Conservation (phyloP, 2,888 invertebrate genomes). For the Pollenia labialis region DNA sequence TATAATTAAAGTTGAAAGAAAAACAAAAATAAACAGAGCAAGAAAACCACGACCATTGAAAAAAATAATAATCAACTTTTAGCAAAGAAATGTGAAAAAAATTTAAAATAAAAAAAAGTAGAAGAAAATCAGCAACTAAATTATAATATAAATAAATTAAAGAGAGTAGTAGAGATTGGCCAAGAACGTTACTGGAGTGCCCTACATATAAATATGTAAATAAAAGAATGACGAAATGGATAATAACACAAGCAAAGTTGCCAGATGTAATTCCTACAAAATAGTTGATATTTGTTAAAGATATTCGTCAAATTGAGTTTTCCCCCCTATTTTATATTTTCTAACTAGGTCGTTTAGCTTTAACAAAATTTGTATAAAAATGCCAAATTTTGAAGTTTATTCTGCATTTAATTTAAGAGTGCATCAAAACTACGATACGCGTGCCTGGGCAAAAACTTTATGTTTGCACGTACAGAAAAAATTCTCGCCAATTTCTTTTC, state of each 20-base stretch:
- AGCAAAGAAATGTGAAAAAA: slow-evolving; percentile 27
- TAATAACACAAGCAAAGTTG: neutral
- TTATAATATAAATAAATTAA: slow-evolving; percentile 26
- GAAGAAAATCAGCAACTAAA: neutral
- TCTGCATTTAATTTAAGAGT: no score
- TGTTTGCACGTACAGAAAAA: no score
- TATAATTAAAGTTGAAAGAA: slow-evolving; percentile 44
- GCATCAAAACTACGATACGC: no score
- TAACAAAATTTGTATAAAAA: no score
- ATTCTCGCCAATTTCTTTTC: no score
- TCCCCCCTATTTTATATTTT: no score
- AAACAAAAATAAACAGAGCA: slow-evolving; percentile 51
- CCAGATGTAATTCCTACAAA: no score
- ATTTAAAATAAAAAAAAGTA: neutral
- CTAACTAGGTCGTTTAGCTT: no score
- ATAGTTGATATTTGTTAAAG: no score
- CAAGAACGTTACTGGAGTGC: neutral
- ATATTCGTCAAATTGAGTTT: no score
- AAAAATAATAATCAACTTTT: slow-evolving; percentile 17
- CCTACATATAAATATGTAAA: neutral
- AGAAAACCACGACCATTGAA: slow-evolving; percentile 49
- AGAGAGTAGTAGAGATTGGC: slow-evolving; percentile 3
- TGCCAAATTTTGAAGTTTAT: no score
- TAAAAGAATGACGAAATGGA: neutral
- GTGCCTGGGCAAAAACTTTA: no score